Percentiles rank a stretch among this genome's conserved stretches.
Conservation (phyloP, 1,140 invertebrate species). For the Stegodyphus dumicola region DNA sequence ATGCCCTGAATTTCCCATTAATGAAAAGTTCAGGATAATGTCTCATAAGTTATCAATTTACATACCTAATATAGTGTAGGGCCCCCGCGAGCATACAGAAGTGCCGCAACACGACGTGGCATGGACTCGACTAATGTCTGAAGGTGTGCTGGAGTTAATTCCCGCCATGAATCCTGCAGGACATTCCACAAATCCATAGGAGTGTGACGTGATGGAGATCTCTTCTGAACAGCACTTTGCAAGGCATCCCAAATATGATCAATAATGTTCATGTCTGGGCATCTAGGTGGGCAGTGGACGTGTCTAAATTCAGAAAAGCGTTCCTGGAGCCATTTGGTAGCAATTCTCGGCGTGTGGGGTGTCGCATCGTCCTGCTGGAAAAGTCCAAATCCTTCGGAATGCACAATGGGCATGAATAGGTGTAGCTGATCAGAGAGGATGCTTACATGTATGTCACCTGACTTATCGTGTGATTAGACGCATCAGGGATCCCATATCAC, state of each 20-base stretch:
- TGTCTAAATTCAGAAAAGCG: slow-evolving; percentile 2
- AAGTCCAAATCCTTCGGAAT: background rate
- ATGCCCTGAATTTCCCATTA: no score
- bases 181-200: background rate
- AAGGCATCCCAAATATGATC: background rate
- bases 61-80: no score
- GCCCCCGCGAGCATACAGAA: background rate
- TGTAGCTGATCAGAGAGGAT: background rate
- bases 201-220: background rate
- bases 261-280: slow-evolving; percentile 8
- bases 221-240: background rate
- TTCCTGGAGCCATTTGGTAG: slow-evolving; percentile 6
- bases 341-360: background rate
- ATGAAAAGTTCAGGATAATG: no score
- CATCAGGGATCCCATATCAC: slow-evolving; percentile 9
- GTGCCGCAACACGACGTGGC: background rate
- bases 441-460: background rate
- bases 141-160: no score
- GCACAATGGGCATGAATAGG: background rate
- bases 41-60: no score
- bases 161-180: slow-evolving; percentile 4
- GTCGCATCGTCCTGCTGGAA: slow-evolving; percentile 7
- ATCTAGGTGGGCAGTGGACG: background rate
- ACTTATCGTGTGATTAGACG: background rate
- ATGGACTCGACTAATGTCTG: no score